A percentile compares a stretch with the other conserved stretches of the same genome.
Conservation (phyloP, 2,888 invertebrate genomes). For the Eristalis tenax region DNA sequence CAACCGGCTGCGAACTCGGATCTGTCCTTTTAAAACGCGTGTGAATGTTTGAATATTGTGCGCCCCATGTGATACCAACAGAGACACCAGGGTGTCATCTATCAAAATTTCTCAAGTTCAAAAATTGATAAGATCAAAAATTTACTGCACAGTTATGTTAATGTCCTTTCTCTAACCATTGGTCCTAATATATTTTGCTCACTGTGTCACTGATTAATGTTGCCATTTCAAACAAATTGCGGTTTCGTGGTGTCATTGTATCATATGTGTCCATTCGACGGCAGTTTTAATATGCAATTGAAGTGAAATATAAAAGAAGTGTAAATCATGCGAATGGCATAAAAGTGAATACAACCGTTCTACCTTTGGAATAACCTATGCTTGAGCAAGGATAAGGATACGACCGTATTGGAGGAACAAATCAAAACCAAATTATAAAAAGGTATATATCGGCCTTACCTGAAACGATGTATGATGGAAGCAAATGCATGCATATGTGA, state of each 20-base stretch:
- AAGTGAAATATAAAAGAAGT: slow-evolving; percentile 54
- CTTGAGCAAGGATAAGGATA: slow-evolving; percentile 58
- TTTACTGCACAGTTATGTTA: slow-evolving; percentile 53
- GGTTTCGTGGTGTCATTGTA: slow-evolving; percentile 5
- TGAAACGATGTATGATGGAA: background rate
- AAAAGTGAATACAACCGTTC: slow-evolving; percentile 16
- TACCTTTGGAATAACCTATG: slow-evolving; percentile 44
- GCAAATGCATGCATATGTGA: background rate
- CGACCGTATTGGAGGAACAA: slow-evolving; percentile 25
- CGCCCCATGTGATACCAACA: slow-evolving; percentile 6
- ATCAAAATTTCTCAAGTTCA: slow-evolving; percentile 2
- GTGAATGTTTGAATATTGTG: background rate
- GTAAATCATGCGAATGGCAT: slow-evolving; percentile 30
- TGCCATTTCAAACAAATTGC: slow-evolving; percentile 28
- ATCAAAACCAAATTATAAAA: slow-evolving; percentile 60
- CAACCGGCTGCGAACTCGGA: slow-evolving; percentile 50
- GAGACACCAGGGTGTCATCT: background rate
- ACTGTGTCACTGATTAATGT: slow-evolving; percentile 22
- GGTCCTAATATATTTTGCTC: background rate
- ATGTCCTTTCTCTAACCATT: slow-evolving; percentile 15
- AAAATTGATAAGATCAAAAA: slow-evolving; percentile 13
- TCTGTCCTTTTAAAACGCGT: slow-evolving; percentile 29
- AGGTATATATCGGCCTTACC: slow-evolving; percentile 35
- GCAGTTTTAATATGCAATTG: slow-evolving; percentile 5
- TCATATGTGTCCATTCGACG: background rate